A percentile compares a stretch with the other conserved stretches of the same genome.
These are phyloP conservation scores for Gorsachius magnificus DNA, from an alignment of 2,797 vertebrate species.

Conservation along the genomic window DNA sequence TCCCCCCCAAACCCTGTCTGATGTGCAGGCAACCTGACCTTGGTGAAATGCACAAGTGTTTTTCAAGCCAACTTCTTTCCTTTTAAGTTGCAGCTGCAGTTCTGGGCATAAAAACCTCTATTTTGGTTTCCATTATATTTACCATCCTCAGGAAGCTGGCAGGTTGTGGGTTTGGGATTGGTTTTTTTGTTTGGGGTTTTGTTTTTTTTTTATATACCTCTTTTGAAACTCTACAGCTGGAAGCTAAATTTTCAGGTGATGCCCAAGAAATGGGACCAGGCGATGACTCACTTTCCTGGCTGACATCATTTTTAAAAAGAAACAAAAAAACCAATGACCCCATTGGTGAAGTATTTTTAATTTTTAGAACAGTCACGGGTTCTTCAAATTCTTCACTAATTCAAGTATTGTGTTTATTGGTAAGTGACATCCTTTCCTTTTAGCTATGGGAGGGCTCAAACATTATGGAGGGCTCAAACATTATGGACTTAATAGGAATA, in stretches of 20 bases:
- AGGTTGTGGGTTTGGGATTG: background rate
- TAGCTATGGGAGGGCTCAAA: background rate
- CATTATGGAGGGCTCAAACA: background rate
- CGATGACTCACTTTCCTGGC: constrained; percentile 16
- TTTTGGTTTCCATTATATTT: constrained; percentile 20
- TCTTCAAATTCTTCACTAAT: background rate
- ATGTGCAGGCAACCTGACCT: background rate
- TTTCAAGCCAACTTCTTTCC: background rate
- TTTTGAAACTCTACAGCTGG: background rate
- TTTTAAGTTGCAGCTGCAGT: constrained; percentile 14
- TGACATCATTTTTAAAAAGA: background rate
- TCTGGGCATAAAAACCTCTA: background rate
- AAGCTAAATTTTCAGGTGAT: constrained; percentile 24
- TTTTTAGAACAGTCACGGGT: background rate
- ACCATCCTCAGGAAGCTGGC: constrained; percentile 3
- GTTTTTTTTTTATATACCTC: background rate
- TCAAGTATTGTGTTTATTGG: background rate
- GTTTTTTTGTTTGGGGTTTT: background rate
- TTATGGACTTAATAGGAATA: background rate
- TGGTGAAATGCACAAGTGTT: background rate
- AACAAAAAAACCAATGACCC: background rate
- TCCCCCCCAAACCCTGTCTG: background rate
- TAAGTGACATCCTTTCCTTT: background rate
- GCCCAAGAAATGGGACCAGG: background rate
- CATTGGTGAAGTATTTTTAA: background rate